These are phyloP conservation scores for Takifugu flavidus DNA, from an alignment of 2,113 vertebrate genomes.

Conservation along the genomic window DNA sequence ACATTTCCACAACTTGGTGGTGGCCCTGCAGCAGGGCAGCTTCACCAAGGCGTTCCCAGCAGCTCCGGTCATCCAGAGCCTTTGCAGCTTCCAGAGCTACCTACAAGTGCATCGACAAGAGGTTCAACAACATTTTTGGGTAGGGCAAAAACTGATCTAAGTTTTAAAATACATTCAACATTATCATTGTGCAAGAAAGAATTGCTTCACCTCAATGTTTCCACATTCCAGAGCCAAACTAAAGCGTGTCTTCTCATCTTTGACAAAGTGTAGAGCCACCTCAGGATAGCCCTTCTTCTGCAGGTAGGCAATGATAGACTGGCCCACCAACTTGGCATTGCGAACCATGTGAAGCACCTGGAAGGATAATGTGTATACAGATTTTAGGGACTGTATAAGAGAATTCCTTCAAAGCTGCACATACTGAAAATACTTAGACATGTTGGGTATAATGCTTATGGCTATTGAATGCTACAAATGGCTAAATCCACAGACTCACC, in stretches of 20 bases:
- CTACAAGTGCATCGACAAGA: constrained; percentile 54
- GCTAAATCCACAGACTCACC: constrained; percentile 60
- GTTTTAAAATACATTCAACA: background rate
- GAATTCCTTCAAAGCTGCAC: background rate
- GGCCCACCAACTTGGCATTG: constrained; percentile 92
- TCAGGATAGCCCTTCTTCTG: constrained; percentile 98
- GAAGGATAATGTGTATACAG: background rate
- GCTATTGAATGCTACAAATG: background rate
- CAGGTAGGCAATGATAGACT: constrained; percentile 98
- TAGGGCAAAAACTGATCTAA: background rate
- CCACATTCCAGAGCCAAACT: constrained; percentile 91
- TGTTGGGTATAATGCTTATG: no score
- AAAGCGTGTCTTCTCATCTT: constrained; percentile 96
- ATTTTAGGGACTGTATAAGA: background rate
- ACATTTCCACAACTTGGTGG: constrained; percentile 99
- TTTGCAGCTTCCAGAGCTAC: constrained; percentile 93
- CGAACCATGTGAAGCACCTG: constrained; percentile 98
- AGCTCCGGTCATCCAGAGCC: constrained; percentile 90
- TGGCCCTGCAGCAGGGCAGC: constrained; percentile 92
- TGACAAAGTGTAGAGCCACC: constrained; percentile 95
- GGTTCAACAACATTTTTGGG: no score
- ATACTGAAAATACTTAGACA: no score
- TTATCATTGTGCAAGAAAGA: background rate
- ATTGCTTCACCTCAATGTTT: constrained; percentile 84
- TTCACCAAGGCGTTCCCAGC: constrained; percentile 95